A percentile compares a stretch with the other conserved stretches of the same genome.
phyloP scores from a whole-genome alignment of 37 sponge, comb jelly and placozoan genomes.

The Oopsacas minuta region DNA sequence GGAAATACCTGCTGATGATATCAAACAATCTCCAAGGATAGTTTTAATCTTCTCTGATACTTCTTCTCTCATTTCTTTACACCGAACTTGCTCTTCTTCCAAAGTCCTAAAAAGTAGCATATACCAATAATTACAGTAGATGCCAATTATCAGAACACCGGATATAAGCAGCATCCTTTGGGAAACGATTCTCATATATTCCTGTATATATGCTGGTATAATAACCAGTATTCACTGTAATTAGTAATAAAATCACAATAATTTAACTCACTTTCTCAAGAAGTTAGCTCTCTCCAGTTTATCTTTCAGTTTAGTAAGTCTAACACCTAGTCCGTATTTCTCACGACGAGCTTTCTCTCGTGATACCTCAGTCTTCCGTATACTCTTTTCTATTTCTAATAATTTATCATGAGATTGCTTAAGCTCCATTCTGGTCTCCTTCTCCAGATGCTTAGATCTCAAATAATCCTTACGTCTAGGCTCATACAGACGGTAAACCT shows the following conservation, averaged over 20 bases:
- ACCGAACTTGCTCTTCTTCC: conserved; percentile 32
- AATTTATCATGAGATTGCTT: conserved; percentile 21
- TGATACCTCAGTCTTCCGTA: neutral
- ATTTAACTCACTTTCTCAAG: conserved; percentile 24
- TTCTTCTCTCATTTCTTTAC: conserved; percentile 28
- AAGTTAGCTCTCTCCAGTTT: conserved; percentile 30
- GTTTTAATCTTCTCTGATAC: conserved; percentile 24
- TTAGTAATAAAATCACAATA: no score
- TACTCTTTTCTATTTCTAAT: conserved; percentile 5
- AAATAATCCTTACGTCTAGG: neutral
- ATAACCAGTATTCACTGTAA: no score
- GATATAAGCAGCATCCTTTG: no score
- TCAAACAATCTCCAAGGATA: conserved; percentile 37
- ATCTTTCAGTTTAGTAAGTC: conserved; percentile 23
- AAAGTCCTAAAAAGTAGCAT: neutral
- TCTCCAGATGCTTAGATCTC: neutral
- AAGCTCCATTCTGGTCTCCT: conserved; percentile 12
- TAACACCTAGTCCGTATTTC: conserved; percentile 23
- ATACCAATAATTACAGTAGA: no score
- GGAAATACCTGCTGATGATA: conserved; percentile 32
- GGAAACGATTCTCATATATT: no score
- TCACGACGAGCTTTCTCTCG: conserved; percentile 24
- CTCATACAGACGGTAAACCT: neutral
- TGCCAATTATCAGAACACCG: no score
- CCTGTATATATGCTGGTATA: no score